Base-by-base conservation (phyloP, 2,797 vertebrate species). In the Echeneis naucrates region DNA sequence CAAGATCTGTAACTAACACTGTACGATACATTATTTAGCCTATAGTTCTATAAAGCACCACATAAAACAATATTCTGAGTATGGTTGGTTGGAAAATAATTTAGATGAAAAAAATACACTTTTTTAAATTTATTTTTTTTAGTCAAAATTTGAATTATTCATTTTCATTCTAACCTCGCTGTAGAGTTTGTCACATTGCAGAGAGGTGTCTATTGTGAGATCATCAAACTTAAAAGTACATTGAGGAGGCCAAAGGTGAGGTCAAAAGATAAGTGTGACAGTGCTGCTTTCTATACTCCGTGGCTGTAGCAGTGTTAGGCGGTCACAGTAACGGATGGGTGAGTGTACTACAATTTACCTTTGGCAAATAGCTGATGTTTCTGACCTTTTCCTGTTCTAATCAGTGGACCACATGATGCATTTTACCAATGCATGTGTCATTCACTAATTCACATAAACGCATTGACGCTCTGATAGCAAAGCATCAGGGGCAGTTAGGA, bases 241-340 rank as follows among this genome's bases (percentile, higher is more conserved):
- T 17, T 3, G 37, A 35, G 4, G 55, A 50, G 47, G 48, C 64
- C 35, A 74, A 48, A 63, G n/a, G 60, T 48, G 26, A 50, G 13
- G 21, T 54, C 61, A n/a, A 51, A 66, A 30, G 52, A 42, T 51
- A 0, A 12, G 24, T 59, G 23, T 45, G 7, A 53, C 32, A 58
- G 7, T 38, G 40, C 40, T 61, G 62, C 9, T 60, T 35, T 72
- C n/a, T n/a, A n/a, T n/a, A 44, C 72, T 62, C 61, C 6, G 16
- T 66, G 50, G 56, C 45, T 45, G 17, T 23, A 53, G 2, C 30
- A 3, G 27, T 10, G 0, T 33, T 3, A 16, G 19, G 4, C 44
- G 16, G 21, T 40, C n/a, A 27, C 63, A 48, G 56, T 19, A 45
- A 0, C 26, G 45, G 38, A 16, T 17, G 19, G 48, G 47, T 63